These are phyloP conservation scores for Sardina pilchardus DNA, from an alignment of 2,113 vertebrate species.

Conservation along the genomic window DNA sequence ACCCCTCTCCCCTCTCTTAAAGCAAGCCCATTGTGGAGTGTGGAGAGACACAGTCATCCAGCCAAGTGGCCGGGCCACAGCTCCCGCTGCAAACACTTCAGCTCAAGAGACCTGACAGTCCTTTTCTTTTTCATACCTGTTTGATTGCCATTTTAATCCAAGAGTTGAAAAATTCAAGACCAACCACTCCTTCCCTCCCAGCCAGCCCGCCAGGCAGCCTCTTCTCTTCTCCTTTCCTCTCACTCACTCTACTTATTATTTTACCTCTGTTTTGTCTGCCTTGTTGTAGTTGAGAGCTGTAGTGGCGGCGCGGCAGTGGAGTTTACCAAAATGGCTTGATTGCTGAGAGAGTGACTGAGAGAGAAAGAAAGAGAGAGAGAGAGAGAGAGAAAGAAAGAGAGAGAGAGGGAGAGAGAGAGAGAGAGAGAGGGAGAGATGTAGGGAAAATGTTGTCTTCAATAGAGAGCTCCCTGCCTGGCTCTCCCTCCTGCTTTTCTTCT, in stretches of 20 bases:
- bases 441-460: not conserved
- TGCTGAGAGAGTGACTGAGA: not conserved
- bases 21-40: constrained; percentile 1
- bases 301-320: not conserved
- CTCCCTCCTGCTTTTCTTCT: not conserved
- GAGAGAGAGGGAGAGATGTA: not conserved
- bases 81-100: constrained; percentile 18
- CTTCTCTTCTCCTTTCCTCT: not conserved
- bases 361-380: not conserved
- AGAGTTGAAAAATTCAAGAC: not conserved
- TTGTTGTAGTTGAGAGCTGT: not conserved
- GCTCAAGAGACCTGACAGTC: constrained; percentile 10
- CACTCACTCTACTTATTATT: not conserved
- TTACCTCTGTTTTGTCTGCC: not conserved
- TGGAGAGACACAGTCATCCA: not conserved
- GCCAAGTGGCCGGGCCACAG: constrained; percentile 9
- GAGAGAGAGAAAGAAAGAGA: not conserved
- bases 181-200: not conserved
- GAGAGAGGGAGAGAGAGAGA: not conserved
- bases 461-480: not conserved
- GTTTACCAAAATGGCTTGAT: not conserved
- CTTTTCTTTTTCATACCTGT: not conserved
- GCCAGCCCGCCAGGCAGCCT: not conserved
- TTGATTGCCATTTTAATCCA: not conserved
- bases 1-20: not conserved